Evolutionary conservation across 1,140 invertebrate genomes (phyloP).

Genomic region (Protaetia brevitarsis): DNA sequence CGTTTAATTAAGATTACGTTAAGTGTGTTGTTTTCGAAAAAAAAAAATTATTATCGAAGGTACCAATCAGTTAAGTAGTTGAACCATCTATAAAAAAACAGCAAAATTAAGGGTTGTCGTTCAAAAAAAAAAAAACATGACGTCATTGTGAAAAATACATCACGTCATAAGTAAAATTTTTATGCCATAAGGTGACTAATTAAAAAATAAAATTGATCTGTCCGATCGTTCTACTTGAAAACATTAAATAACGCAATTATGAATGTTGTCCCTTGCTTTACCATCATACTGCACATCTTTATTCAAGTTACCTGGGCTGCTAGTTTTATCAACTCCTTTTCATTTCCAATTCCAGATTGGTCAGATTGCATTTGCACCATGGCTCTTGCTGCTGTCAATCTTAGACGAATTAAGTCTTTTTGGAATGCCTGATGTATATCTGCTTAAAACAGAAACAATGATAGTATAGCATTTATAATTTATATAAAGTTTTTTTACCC

Average conservation of each 20-base stretch:
- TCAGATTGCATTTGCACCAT: slow-evolving; percentile 70
- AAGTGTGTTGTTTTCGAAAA: too few species aligned
- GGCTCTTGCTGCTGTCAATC: slow-evolving; percentile 71
- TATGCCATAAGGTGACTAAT: too few species aligned
- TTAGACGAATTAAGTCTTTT: slow-evolving; percentile 75
- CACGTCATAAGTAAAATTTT: too few species aligned
- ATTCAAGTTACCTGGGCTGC: slow-evolving; percentile 62
- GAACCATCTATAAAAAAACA: too few species aligned
- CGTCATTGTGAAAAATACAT: too few species aligned
- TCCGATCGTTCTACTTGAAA: not conserved
- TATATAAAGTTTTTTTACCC: slow-evolving; percentile 45
- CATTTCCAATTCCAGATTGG: slow-evolving; percentile 55
- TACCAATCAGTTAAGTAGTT: too few species aligned
- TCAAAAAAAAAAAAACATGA: too few species aligned
- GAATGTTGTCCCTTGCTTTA: not conserved
- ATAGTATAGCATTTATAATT: not conserved
- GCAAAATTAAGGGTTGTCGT: too few species aligned
- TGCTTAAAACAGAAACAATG: slow-evolving; percentile 45
- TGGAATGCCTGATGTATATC: slow-evolving; percentile 87
- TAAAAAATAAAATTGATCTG: not conserved
- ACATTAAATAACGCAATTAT: not conserved
- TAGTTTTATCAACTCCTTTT: slow-evolving; percentile 72
- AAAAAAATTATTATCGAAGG: too few species aligned
- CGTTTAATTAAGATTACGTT: too few species aligned
- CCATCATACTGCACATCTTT: not conserved